phyloP scores from a whole-genome alignment of 92 coral and sea anemone genomes.

The Paragorgia papillata region DNA sequence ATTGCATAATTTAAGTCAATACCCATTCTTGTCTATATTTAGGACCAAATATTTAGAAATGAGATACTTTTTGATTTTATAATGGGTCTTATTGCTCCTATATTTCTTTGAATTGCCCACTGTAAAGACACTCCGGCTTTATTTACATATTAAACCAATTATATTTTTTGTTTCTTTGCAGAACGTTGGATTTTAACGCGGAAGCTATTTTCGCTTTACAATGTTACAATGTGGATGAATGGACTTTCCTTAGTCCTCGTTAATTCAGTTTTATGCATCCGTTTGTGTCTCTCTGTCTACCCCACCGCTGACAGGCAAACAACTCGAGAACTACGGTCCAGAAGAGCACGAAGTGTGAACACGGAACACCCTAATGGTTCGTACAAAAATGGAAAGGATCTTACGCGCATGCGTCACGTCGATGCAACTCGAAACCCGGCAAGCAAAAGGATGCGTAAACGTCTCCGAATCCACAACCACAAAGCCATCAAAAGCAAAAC shows the following conservation, averaged over 20 bases:
- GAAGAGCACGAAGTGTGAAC: background rate
- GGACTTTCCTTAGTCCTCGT: background rate
- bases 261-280: background rate
- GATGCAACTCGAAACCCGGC: background rate
- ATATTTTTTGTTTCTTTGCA: background rate
- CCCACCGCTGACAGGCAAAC: background rate
- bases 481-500: too few species aligned
- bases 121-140: too few species aligned
- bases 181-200: constrained; percentile 1
- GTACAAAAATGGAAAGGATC: background rate
- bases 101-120: too few species aligned
- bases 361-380: background rate
- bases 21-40: too few species aligned
- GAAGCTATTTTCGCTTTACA: background rate
- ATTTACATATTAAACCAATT: too few species aligned
- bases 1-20: too few species aligned
- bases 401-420: background rate
- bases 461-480: too few species aligned
- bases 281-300: background rate
- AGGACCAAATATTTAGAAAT: too few species aligned
- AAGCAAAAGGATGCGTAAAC: too few species aligned
- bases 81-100: too few species aligned
- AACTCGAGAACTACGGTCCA: background rate
- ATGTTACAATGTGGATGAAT: constrained; percentile 26
- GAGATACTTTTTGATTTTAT: too few species aligned